Evolutionary conservation across 1,140 invertebrate genomes (phyloP).

Genomic region (Eupristina koningsbergeri): DNA sequence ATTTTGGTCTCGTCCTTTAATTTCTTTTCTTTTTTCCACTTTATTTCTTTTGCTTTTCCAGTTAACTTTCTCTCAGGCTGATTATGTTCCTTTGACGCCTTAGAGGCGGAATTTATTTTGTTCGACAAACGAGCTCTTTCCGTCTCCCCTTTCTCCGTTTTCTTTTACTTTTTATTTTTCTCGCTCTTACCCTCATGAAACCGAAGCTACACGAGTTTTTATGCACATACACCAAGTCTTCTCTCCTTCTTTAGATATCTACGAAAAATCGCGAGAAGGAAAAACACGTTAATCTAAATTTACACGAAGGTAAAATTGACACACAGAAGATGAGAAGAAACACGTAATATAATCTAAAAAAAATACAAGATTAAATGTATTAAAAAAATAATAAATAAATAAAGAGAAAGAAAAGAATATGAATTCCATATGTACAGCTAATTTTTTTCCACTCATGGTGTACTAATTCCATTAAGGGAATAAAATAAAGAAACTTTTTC

Average conservation of each 20-base stretch:
- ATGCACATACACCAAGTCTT: background rate
- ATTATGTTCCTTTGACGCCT: constrained; percentile 30
- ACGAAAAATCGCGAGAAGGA: constrained; percentile 23
- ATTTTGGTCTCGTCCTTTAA: constrained; percentile 20
- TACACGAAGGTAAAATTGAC: constrained; percentile 20
- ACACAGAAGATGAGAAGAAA: constrained; percentile 23
- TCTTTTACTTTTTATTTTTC: constrained; percentile 30
- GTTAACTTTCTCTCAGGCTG: constrained; percentile 19
- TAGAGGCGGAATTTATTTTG: constrained; percentile 67
- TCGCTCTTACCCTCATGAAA: constrained; percentile 7
- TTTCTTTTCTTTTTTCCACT: constrained; percentile 24
- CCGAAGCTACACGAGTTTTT: constrained; percentile 19
- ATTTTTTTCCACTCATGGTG: too few relatives aligned
- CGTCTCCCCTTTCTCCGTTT: constrained; percentile 55
- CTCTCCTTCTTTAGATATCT: constrained; percentile 18
- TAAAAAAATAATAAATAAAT: too few relatives aligned
- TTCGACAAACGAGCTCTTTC: constrained; percentile 59
- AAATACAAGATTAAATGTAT: too few relatives aligned
- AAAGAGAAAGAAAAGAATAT: too few relatives aligned
- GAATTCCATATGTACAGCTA: too few relatives aligned
- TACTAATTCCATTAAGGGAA: too few relatives aligned
- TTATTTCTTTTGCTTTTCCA: constrained; percentile 42
- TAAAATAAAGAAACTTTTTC: too few relatives aligned
- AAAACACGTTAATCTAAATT: constrained; percentile 38
- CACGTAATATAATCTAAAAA: too few relatives aligned